Conservation (phyloP, 2,113 vertebrate species). For the Thunnus maccoyii region DNA sequence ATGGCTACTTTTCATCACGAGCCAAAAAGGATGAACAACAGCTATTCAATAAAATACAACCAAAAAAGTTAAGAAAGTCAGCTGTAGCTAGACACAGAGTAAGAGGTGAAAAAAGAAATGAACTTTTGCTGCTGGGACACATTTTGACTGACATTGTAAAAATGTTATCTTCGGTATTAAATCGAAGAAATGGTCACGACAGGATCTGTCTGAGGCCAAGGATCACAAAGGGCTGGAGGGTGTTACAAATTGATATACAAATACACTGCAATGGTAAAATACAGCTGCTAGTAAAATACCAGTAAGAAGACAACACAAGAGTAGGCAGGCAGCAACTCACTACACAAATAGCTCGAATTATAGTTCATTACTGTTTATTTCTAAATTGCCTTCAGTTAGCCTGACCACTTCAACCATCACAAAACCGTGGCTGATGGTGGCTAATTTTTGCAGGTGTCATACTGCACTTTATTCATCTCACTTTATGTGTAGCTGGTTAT, state of each 20-base stretch:
- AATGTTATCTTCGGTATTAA: neutral
- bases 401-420: slow-evolving; percentile 59
- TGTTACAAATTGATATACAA: slow-evolving; percentile 1
- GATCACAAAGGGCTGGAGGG: slow-evolving; percentile 2
- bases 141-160: neutral
- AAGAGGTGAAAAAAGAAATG: neutral
- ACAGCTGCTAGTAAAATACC: slow-evolving; percentile 2
- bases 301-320: slow-evolving; percentile 33
- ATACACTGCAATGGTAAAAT: neutral
- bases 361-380: slow-evolving; percentile 58
- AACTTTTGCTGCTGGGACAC: neutral
- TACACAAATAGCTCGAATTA: slow-evolving; percentile 56
- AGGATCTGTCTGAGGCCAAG: neutral
- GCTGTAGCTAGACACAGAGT: neutral
- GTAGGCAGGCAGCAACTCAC: slow-evolving; percentile 9
- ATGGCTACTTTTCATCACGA: slow-evolving; percentile 47
- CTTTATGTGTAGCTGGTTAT: slow-evolving; percentile 88
- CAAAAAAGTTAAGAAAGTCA: neutral
- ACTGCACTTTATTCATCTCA: slow-evolving; percentile 80
- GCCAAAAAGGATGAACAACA: slow-evolving; percentile 8
- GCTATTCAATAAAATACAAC: slow-evolving; percentile 2
- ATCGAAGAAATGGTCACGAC: neutral
- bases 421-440: slow-evolving; percentile 58
- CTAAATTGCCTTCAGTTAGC: slow-evolving; percentile 54
- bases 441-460: slow-evolving; percentile 77